phyloP scores from a whole-genome alignment of 2,113 vertebrate species.

The Syngnathoides biaculeatus region DNA sequence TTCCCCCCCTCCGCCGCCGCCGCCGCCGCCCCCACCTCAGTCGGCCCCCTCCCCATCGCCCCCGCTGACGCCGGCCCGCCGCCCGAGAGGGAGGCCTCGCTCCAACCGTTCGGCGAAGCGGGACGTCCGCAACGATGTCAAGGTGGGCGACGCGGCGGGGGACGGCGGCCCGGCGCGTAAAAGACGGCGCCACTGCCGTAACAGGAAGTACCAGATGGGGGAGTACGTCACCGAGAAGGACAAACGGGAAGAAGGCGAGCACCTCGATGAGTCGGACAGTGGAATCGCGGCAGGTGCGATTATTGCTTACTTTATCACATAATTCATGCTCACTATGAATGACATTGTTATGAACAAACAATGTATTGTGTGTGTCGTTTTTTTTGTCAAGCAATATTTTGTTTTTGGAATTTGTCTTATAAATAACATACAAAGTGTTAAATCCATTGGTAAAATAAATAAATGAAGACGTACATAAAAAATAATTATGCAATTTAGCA shows the following conservation, averaged over 20 bases:
- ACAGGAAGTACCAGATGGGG: slow-evolving; percentile 89
- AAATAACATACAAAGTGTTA: too few species aligned
- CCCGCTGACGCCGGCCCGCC: slow-evolving; percentile 47
- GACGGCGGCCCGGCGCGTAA: slow-evolving; percentile 71
- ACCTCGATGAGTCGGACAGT: slow-evolving; percentile 54
- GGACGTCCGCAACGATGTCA: slow-evolving; percentile 42
- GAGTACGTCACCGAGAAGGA: slow-evolving; percentile 89
- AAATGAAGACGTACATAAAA: too few species aligned
- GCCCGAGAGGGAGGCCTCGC: slow-evolving; percentile 74
- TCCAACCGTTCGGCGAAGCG: slow-evolving; percentile 63
- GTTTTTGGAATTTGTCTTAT: too few species aligned
- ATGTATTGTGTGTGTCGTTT: too few species aligned
- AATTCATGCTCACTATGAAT: too few species aligned
- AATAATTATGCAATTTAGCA: too few species aligned
- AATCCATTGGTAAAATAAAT: too few species aligned
- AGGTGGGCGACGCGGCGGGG: slow-evolving; percentile 18
- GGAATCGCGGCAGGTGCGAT: slow-evolving; percentile 65
- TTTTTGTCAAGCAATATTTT: too few species aligned
- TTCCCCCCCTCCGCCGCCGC: slow-evolving; percentile 58
- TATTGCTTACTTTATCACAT: too few species aligned
- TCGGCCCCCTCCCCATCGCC: slow-evolving; percentile 20
- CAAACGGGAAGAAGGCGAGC: slow-evolving; percentile 67
- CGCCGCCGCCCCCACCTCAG: slow-evolving; percentile 19
- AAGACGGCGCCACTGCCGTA: slow-evolving; percentile 88
- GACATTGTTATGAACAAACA: too few species aligned